Evolutionary conservation across 1,140 invertebrate genomes (phyloP).

Genomic region (Macrotrachela quadricornifera): DNA sequence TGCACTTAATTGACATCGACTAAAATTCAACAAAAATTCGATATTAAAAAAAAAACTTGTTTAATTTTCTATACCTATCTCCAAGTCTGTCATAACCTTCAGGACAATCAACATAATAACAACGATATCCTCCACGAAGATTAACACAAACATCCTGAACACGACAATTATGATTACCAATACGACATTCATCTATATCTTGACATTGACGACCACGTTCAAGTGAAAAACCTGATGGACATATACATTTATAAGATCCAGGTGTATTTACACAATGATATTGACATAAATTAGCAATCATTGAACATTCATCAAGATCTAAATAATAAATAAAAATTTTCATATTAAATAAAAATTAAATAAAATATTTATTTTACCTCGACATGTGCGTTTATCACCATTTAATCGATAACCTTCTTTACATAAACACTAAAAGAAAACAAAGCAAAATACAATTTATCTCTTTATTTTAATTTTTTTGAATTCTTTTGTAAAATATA

Average conservation of each 20-base stretch:
- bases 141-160: slow-evolving; percentile 65
- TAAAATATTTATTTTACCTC: not conserved
- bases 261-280: slow-evolving; percentile 24
- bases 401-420: slow-evolving; percentile 7
- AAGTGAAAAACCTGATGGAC: slow-evolving; percentile 45
- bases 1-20: too few species aligned
- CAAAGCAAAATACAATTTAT: too few species aligned
- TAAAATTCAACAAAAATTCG: too few species aligned
- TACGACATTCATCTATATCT: slow-evolving; percentile 72
- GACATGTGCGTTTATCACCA: slow-evolving; percentile 6
- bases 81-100: slow-evolving; percentile 48
- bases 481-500: too few species aligned
- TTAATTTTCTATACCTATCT: slow-evolving; percentile 35
- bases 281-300: slow-evolving; percentile 46
- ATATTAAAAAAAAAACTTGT: too few species aligned
- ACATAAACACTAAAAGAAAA: slow-evolving; percentile 1
- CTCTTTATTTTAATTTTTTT: too few species aligned
- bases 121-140: slow-evolving; percentile 60
- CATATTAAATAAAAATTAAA: too few species aligned
- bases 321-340: not conserved
- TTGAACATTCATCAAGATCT: slow-evolving; percentile 65
- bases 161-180: slow-evolving; percentile 38
- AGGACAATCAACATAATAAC: slow-evolving; percentile 63
- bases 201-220: slow-evolving; percentile 10
- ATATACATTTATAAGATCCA: slow-evolving; percentile 48